Evolutionary conservation across 2,113 vertebrate genomes (phyloP).

Genomic region (Apus apus): DNA sequence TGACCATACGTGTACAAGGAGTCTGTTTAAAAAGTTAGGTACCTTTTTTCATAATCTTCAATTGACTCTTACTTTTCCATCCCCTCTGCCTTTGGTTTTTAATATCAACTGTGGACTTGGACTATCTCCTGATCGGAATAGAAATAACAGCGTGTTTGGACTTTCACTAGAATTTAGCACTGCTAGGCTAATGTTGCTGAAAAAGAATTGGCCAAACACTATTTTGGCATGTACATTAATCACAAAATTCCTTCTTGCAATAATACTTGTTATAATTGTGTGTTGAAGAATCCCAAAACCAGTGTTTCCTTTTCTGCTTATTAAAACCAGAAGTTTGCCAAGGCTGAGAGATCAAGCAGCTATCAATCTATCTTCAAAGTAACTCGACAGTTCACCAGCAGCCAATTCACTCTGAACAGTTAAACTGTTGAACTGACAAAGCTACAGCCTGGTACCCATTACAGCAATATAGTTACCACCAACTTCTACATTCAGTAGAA

Average conservation of each 20-base stretch:
- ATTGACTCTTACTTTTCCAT: not conserved
- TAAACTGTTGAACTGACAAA: not conserved
- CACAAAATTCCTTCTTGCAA: not conserved
- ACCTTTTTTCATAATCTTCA: not conserved
- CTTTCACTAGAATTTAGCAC: not conserved
- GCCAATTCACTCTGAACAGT: not conserved
- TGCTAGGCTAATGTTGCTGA: not conserved
- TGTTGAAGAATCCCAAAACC: not conserved
- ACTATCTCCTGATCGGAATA: not conserved
- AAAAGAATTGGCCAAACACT: not conserved
- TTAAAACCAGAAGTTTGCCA: not conserved
- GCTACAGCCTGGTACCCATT: not conserved
- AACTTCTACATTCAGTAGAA: not conserved
- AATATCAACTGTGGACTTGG: not conserved
- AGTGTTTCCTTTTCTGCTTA: not conserved
- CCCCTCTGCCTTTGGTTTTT: not conserved
- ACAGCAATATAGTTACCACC: not conserved
- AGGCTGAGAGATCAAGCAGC: not conserved
- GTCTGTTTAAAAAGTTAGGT: not conserved
- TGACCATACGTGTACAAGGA: not conserved
- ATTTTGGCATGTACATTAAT: not conserved
- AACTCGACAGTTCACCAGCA: not conserved
- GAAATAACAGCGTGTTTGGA: not conserved
- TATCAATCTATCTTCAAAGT: not conserved
- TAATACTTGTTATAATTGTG: not conserved